Evolutionary conservation across 2,888 invertebrate species (phyloP), one percentile per base, ranked within the genome.

Genomic region (Anagyrus pseudococci): DNA sequence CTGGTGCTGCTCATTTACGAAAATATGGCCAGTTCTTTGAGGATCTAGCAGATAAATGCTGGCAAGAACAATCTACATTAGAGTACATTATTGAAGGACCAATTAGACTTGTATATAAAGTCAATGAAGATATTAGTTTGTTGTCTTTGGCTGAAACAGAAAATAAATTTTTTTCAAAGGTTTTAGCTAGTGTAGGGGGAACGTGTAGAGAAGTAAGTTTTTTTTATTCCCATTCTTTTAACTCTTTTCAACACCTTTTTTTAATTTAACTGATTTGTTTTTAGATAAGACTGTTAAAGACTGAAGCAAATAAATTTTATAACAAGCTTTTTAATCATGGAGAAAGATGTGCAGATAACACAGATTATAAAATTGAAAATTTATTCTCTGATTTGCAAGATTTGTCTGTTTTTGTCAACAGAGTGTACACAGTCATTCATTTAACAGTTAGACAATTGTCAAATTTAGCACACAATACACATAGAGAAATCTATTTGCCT

Each of bases 101-200:
- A 29, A 67, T 79, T 7, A 72, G 78, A 49, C 68, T 78, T 2
- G 63, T 76, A 75, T 83, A 82, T 65, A 76, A 82, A 56, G 85
- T 87, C 1, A 83, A 81, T 68, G 93, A 94, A 80, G 85, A 87
- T 68, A 83, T 88, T 15, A 83, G 86, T 4, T 78, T 92, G 33
- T 82, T 90, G 33, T 87, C 90, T 68, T 79, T 95, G 64, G 87
- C 92, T 13, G 88, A 91, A 68, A 92, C 93, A 23, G 94, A 95
- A 80, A 94, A 94, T 76, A 91, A 90, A 75, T 83, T 89, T 52
- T 85, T 95, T 71, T 90, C 90, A 37, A 90, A 92, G 82, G 86
- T 94, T 48, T 82, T 96, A 8, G 87, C 90, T 44, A 91, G 93
- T 0, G 86, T 96, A 62, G 88, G 90, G 17, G 87, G 91, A 8